Base-by-base conservation (phyloP, 2,113 vertebrate genomes). In the Carollia perspicillata region DNA sequence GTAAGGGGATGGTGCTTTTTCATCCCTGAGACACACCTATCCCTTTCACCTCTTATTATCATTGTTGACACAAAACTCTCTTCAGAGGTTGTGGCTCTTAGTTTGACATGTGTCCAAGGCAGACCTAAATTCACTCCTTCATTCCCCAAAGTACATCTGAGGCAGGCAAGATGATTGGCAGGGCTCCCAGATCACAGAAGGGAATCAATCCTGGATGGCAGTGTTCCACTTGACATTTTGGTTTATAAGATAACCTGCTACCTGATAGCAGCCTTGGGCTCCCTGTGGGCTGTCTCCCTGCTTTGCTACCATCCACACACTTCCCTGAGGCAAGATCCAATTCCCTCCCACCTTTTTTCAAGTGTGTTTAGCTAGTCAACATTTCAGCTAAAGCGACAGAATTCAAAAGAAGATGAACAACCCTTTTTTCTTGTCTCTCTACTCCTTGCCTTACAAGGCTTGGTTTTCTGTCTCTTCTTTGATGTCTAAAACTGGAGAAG, bases 1-100 rank as follows among this genome's bases (percentile, higher is more conserved):
- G 8, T 6, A 14, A 0, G 0, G 0, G n/a, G 2, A 13, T 18
- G 5, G 3, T 20, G 20, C 17, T 74, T 60, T 68, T 16, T 55
- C 8, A 22, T 37, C 37, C 53, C 49, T 17, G 37, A 93, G 79
- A 35, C 42, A 68, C 40, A 40, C 2, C 1, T 17, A 16, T 17
- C 4, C 1, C 30, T 89, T 88, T 33, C 40, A 10, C 0, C 14
- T 58, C 30, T 79, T 30, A 17, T 53, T 47, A 49, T 11, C 89
- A 30, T 22, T 85, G 51, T n/a, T 11, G 0, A 14, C 3, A 40
- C 12, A 77, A 71, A 89, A 12, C 28, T 60, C 4, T 37, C 40
- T n/a, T 55, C 16, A 28, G 90, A 69, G 22, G 51, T 2, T 68
- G 7, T 0, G 7, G 40, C 7, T 83, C 30, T 80, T 37, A 40